Evolutionary conservation across 2,888 invertebrate species (phyloP).

Genomic region (Polymixis flavicincta): DNA sequence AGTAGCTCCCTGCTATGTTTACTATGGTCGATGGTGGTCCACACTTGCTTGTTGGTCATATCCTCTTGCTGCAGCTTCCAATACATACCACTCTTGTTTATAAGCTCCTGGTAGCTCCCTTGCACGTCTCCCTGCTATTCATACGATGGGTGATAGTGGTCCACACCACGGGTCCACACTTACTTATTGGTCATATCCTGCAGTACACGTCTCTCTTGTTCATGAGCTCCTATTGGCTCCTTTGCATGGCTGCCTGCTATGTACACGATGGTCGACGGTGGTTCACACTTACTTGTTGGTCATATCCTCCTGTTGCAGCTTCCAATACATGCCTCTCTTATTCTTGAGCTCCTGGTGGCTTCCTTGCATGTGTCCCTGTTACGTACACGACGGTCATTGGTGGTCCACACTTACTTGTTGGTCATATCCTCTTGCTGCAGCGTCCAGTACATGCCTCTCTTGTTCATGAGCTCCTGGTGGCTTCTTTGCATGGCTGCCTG

Average conservation of each 20-base stretch:
- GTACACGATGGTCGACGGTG: conserved; percentile 80
- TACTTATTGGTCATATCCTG: conserved; percentile 88
- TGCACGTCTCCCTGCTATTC: no score
- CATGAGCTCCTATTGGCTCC: conserved; percentile 93
- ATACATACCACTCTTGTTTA: conserved; percentile 92
- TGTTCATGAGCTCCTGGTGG: conserved; percentile 65
- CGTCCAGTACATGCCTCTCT: conserved; percentile 91
- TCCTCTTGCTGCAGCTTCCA: no score
- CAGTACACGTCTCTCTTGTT: conserved; percentile 92
- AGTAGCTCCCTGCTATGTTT: no score
- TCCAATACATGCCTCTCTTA: conserved; percentile 92
- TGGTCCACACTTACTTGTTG: conserved; percentile 83
- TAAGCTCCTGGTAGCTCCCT: conserved; percentile 92
- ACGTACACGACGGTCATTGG: conserved; percentile 93
- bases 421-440: conserved; percentile 87
- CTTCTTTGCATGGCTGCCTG: background rate
- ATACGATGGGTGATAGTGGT: conserved; percentile 74
- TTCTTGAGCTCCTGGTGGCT: conserved; percentile 93
- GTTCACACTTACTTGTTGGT: conserved; percentile 76
- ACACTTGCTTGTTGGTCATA: no score
- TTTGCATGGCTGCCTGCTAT: conserved; percentile 93
- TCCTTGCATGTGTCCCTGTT: conserved; percentile 93
- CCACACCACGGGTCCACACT: conserved; percentile 46
- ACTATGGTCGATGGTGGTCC: no score
- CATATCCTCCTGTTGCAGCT: conserved; percentile 92